Evolutionary conservation across 2,113 vertebrate genomes (phyloP).

Genomic region (Hippocampus mohnikei): DNA sequence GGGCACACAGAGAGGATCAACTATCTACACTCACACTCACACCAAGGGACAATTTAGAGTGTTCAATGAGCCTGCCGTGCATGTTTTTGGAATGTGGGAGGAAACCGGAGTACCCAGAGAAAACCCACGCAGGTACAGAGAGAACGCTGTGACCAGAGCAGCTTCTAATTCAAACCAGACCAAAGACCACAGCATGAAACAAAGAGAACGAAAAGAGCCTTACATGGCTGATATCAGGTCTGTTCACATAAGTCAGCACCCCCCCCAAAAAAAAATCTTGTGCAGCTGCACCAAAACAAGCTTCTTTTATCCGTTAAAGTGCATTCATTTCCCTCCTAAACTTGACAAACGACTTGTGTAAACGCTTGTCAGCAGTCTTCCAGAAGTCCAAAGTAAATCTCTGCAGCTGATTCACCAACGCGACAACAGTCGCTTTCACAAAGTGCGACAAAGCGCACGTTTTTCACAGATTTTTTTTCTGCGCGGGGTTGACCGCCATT

Average conservation of each 20-base stretch:
- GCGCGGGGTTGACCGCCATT: no score
- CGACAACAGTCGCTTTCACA: not conserved
- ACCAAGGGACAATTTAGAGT: no score
- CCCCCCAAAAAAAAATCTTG: not conserved
- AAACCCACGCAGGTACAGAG: no score
- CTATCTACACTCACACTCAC: no score
- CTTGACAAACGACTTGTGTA: not conserved
- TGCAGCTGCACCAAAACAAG: not conserved
- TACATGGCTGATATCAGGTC: not conserved
- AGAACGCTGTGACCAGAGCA: no score
- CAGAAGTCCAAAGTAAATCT: not conserved
- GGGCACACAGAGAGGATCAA: no score
- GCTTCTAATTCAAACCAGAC: no score
- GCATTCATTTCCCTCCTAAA: not conserved
- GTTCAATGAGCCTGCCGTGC: no score
- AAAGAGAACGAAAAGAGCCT: not conserved
- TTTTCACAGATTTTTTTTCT: not conserved
- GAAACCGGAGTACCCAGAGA: no score
- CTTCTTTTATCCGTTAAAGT: not conserved
- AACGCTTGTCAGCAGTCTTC: not conserved
- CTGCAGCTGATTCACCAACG: not conserved
- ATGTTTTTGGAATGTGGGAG: no score
- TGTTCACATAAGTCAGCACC: not conserved
- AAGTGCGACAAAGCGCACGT: not conserved
- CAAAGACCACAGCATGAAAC: no score